Evolutionary conservation across 2,888 invertebrate species (phyloP), one percentile per base, ranked within the genome.

Genomic region (Drosophila setosimentum): DNA sequence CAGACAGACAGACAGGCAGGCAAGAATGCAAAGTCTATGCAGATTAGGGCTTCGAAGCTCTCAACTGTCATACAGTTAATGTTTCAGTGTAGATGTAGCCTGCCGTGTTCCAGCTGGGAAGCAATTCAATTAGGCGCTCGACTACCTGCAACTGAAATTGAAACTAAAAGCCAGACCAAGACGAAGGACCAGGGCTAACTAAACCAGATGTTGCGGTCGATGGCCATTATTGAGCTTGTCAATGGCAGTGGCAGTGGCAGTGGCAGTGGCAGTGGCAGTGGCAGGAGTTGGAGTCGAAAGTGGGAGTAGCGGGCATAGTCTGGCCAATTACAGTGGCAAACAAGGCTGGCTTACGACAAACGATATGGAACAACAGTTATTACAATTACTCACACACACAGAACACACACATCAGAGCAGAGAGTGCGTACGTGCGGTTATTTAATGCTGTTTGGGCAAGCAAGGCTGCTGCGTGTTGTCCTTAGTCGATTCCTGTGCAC

Each of bases 121-220:
- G 80, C 76, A 66, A 81, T 86, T 83, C 87, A 83, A 85, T 86
- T 89, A 82, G 84, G 71, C 65, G 67, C 63, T 72, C 59, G 69
- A 55, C 55, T 74, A 54, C 54, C 68, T 62, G 49, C 66, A 76
- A 53, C 76, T 68, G 84, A 51, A 45, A 29, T 33, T 45, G 60
- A 32, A 66, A 59, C 73, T 51, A 67, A 50, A 48, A 37, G 63
- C 50, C 50, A 61, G 69, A 83, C 78, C 68, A 67, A 68, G 65
- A 68, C 57, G 65, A 37, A 55, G 54, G 35, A 16, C 37, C 63
- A 37, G 16, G 21, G 59, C 77, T 49, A 69, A 72, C 75, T 76
- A 78, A 84, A 80, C 86, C 90, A 86, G 83, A 88, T 88, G 86
- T 81, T 89, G 87, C 72, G 90, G 87, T 85, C 80, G 74, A 85